Evolutionary conservation across 1,140 invertebrate genomes (phyloP).

Genomic region (Trypoxylus dichotomus): DNA sequence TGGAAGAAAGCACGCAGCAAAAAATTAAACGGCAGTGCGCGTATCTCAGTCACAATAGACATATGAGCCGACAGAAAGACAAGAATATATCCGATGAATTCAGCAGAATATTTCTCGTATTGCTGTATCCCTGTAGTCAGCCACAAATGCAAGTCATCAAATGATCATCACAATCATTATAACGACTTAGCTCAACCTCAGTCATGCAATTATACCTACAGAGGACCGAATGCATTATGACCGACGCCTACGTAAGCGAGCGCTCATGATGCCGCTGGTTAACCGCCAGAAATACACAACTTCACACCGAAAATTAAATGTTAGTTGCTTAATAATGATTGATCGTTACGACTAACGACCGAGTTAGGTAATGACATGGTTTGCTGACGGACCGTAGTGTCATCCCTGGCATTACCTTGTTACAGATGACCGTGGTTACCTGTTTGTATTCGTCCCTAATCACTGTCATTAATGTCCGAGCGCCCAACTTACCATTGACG

Average conservation of each 20-base stretch:
- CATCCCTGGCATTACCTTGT: conserved; percentile 43
- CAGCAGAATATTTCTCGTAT: conserved; percentile 37
- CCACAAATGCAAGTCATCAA: conserved; percentile 41
- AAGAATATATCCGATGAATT: conserved; percentile 33
- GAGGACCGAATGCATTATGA: conserved; percentile 28
- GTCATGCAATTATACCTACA: conserved; percentile 42
- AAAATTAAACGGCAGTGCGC: neutral
- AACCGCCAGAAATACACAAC: conserved; percentile 35
- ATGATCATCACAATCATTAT: conserved; percentile 45
- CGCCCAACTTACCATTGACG: neutral
- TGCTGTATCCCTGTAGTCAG: conserved; percentile 31
- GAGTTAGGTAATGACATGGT: conserved; percentile 43
- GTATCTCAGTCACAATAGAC: conserved; percentile 13
- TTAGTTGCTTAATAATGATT: conserved; percentile 45
- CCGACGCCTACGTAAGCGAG: neutral
- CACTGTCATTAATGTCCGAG: conserved; percentile 37
- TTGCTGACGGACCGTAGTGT: conserved; percentile 39
- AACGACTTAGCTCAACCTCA: conserved; percentile 39
- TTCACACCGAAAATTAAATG: conserved; percentile 42
- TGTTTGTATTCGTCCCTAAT: conserved; percentile 40
- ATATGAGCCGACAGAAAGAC: conserved; percentile 12
- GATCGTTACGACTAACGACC: conserved; percentile 42
- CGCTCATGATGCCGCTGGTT: conserved; percentile 35
- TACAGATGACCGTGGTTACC: conserved; percentile 37
- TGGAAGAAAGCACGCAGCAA: neutral